phyloP scores from a whole-genome alignment of 2,113 vertebrate genomes.

The Cyprinodon variegatus region DNA sequence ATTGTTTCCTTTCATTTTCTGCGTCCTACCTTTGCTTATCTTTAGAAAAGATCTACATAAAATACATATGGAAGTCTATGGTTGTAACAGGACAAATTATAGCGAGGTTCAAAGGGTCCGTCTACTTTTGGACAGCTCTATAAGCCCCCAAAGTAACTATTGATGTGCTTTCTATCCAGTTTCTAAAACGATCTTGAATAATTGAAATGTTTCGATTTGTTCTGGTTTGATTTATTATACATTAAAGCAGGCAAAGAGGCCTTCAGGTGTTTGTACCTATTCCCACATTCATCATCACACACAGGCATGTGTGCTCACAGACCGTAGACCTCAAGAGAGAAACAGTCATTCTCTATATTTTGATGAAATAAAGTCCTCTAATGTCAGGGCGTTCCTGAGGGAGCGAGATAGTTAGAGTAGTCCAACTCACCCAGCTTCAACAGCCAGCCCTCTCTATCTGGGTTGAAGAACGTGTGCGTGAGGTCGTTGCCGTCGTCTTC shows the following conservation, averaged over 20 bases:
- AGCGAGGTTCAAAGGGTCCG: not conserved
- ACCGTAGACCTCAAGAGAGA: constrained; percentile 25
- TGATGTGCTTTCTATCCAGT: constrained; percentile 10
- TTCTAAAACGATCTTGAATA: constrained; percentile 54
- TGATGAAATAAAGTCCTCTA: constrained; percentile 4
- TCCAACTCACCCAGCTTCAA: constrained; percentile 91
- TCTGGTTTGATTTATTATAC: constrained; percentile 68
- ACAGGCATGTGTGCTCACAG: not conserved
- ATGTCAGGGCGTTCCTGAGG: not conserved
- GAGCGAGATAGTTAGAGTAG: not conserved
- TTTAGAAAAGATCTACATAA: not conserved
- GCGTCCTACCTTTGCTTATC: not conserved
- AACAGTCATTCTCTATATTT: constrained; percentile 11
- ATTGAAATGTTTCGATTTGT: constrained; percentile 59
- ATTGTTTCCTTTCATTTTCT: no score
- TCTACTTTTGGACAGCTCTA: not conserved
- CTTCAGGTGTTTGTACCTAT: constrained; percentile 35
- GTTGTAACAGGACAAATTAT: not conserved
- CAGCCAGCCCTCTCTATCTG: constrained; percentile 97
- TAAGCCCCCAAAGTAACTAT: constrained; percentile 10
- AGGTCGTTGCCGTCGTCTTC: constrained; percentile 95
- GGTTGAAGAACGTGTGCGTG: constrained; percentile 99
- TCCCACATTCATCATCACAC: not conserved
- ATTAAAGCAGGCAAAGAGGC: constrained; percentile 40
- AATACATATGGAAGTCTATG: not conserved